Conservation (phyloP, 2,113 vertebrate genomes). For the Lagenorhynchus albirostris region DNA sequence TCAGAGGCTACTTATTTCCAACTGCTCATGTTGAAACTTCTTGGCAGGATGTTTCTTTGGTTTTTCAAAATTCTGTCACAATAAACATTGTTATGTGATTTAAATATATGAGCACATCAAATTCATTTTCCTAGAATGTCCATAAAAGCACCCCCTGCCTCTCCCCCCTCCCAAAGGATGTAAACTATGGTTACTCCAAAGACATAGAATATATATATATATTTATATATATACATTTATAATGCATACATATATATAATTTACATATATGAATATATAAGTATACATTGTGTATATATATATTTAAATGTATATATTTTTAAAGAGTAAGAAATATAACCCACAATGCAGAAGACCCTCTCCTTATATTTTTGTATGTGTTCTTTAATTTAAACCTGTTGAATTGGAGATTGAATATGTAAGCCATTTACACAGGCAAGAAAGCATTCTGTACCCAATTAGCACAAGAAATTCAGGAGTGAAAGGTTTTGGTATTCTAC, state of each 20-base stretch:
- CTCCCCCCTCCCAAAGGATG: neutral
- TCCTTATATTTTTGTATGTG: neutral
- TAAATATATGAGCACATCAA: neutral
- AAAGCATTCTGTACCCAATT: neutral
- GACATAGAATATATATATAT: neutral
- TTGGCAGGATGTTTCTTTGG: neutral
- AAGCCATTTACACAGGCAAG: slow-evolving; percentile 26
- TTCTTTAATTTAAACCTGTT: slow-evolving; percentile 57
- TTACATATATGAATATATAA: neutral
- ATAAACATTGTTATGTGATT: neutral
- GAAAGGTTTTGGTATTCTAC: neutral
- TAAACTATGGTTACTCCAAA: neutral
- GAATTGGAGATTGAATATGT: neutral
- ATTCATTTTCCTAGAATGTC: neutral
- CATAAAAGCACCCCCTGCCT: neutral
- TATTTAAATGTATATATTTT: neutral
- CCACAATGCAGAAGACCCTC: neutral
- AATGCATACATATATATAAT: neutral
- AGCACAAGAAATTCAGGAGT: slow-evolving; percentile 22
- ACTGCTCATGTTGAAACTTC: neutral
- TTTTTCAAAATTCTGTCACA: neutral
- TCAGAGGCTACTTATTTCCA: neutral
- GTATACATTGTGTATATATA: neutral
- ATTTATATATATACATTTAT: neutral
- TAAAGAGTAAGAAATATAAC: neutral